Evolutionary conservation across 1,140 invertebrate species (phyloP), one percentile per base, ranked within the genome.

Genomic region (Colletes latitarsis): DNA sequence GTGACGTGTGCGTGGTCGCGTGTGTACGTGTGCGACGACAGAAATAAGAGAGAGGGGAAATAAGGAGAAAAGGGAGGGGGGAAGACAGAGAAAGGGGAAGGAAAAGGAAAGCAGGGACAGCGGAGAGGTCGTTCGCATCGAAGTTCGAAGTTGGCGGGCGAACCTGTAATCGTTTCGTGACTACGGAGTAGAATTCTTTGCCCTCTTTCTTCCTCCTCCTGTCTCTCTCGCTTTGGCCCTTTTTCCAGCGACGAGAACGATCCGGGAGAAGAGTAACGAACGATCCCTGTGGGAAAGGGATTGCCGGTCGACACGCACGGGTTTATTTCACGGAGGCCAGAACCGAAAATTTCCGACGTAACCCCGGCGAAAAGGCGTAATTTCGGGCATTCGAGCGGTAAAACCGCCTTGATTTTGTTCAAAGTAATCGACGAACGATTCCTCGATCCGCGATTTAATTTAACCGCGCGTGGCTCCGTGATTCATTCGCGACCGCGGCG

Each of bases 81-180:
- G 52, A 46, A 81, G 75, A 62, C 15, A 70, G 71, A 80, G 43
- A 55, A 55, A 43, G n/a, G 17, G 21, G 66, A 75, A 77, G 80
- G 75, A 72, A 49, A 74, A 75, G 78, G 85, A 74, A 78, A 72
- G 83, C 72, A 82, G 63, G 81, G 66, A 19, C 46, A 64, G 73
- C 30, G 53, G 75, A 74, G 83, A 90, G 89, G 88, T 90, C 88
- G 89, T 89, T 89, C 89, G 89, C 89, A 89, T 90, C 86, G 57
- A 76, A 88, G 81, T 88, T 87, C 86, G 82, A 90, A 86, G 85
- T 89, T 86, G 82, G 81, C 83, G 84, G 72, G 71, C 82, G 78
- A 83, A 82, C 78, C 58, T 79, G 85, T 82, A 87, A 84, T 87
- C 86, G 78, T 88, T 88, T 87, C 86, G 86, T 88, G 86, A 88